Evolutionary conservation across 2,888 invertebrate species (phyloP), one percentile per base, ranked within the genome.

Genomic region (Dendrolimus houi): DNA sequence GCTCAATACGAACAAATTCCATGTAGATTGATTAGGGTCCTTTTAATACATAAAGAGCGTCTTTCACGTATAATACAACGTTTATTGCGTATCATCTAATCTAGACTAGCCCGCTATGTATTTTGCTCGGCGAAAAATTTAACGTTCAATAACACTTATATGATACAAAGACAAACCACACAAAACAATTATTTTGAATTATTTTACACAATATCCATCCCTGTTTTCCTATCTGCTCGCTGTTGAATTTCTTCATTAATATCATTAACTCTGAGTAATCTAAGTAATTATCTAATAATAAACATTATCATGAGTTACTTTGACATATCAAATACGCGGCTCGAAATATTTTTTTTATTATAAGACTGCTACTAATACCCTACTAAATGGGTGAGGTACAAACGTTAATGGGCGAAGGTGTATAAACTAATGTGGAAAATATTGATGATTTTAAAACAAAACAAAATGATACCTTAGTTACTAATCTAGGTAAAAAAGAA

Each of bases 301-400:
- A 82, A 79, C 82, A 85, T 87, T 85, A 87, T 88, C 77, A 87
- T 87, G 87, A 83, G 69, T 88, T 89, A 89, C 89, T 87, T 89
- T 90, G 88, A 90, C 90, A 90, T 90, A 90, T 90, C 80, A 84
- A 87, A 83, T 84, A 90, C 90, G 90, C 90, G 90, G 90, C 90
- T 90, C 90, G 88, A 89, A 88, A 86, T 87, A 75, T 87, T 81
- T 81, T 83, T 29, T 72, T 83, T 82, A 81, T 79, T 79, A 82
- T 77, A 82, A 83, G 81, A 79, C 77, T 81, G 82, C 89, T 90
- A 90, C 82, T 9, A 68, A 77, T 86, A 85, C 81, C 82, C 87
- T 88, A 88, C 77, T 78, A 77, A 77, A 87, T 86, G 88, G 83
- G 77, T 83, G 83, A 84, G 72, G 76, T 81, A 75, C 29, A 80